Percentiles rank a stretch among this genome's conserved stretches.
Conservation (phyloP, 2,888 invertebrate species). For the Rosalia funebris region DNA sequence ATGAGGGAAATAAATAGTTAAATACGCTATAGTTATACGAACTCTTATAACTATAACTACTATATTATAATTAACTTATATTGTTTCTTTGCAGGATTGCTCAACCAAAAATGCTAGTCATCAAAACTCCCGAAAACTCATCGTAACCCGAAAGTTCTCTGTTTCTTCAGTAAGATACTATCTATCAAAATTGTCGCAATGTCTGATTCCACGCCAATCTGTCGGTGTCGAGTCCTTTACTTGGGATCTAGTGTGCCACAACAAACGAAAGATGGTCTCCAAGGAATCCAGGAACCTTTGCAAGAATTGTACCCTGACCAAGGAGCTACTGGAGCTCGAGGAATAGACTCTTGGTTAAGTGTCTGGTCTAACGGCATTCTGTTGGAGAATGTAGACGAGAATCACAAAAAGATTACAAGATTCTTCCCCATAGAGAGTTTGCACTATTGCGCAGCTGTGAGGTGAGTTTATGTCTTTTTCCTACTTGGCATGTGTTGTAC, state of each 20-base stretch:
- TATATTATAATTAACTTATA: no score
- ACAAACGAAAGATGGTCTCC: constrained; percentile 96
- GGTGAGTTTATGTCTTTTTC: constrained; percentile 79
- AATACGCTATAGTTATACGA: no score
- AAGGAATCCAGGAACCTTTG: constrained; percentile 96
- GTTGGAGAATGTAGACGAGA: constrained; percentile 95
- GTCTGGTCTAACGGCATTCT: constrained; percentile 97
- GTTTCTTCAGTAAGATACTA: background rate
- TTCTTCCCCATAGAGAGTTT: constrained; percentile 96
- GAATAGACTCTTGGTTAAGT: constrained; percentile 95
- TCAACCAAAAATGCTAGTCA: constrained; percentile 34
- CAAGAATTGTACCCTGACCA: constrained; percentile 96
- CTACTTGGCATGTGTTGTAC: no score
- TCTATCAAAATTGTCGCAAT: constrained; percentile 53
- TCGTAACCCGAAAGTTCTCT: constrained; percentile 1
- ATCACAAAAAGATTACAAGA: constrained; percentile 90
- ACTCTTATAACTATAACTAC: no score
- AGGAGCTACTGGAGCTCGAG: constrained; percentile 86
- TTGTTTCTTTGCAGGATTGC: constrained; percentile 22
- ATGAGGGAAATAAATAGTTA: no score
- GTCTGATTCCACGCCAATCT: constrained; percentile 90
- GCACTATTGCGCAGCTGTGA: constrained; percentile 95
- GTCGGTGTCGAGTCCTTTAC: constrained; percentile 95
- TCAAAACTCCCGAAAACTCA: constrained; percentile 1
- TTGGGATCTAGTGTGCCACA: constrained; percentile 96